Conservation (phyloP, 2,113 vertebrate species). For the Puffinus mauretanicus region DNA sequence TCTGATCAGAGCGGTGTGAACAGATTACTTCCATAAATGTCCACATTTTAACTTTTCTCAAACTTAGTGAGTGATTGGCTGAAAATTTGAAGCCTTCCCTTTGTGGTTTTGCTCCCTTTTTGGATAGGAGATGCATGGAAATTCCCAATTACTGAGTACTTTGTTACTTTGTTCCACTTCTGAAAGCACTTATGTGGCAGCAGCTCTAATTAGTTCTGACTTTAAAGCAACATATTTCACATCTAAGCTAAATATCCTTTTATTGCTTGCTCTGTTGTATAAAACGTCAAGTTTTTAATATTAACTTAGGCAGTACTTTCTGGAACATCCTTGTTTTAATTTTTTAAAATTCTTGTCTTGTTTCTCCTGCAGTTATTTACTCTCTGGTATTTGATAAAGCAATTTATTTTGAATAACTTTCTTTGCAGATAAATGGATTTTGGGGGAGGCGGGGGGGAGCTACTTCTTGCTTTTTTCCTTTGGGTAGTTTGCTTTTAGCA, state of each 20-base stretch:
- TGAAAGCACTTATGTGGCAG: conserved; percentile 19
- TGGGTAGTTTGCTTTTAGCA: not conserved
- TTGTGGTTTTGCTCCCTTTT: not conserved
- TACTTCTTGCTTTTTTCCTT: not conserved
- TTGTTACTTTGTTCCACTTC: conserved; percentile 16
- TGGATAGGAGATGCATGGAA: not conserved
- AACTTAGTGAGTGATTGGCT: not conserved
- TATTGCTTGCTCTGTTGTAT: not conserved
- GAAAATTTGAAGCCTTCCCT: not conserved
- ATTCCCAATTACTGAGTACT: conserved; percentile 14
- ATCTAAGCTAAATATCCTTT: conserved; percentile 15
- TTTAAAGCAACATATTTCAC: conserved; percentile 8
- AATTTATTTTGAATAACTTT: not conserved
- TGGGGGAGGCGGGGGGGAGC: not conserved
- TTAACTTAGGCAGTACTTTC: not conserved
- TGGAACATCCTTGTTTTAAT: not conserved
- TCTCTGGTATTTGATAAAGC: not conserved
- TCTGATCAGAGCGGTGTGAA: not conserved
- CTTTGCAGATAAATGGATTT: not conserved
- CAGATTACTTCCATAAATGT: not conserved
- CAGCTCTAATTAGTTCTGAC: conserved; percentile 14
- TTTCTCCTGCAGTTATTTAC: not conserved
- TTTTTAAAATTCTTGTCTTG: not conserved
- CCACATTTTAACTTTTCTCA: not conserved
- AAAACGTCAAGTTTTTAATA: not conserved